Evolutionary conservation across 2,888 invertebrate species (phyloP).

Genomic region (Sarcophaga subvicina): DNA sequence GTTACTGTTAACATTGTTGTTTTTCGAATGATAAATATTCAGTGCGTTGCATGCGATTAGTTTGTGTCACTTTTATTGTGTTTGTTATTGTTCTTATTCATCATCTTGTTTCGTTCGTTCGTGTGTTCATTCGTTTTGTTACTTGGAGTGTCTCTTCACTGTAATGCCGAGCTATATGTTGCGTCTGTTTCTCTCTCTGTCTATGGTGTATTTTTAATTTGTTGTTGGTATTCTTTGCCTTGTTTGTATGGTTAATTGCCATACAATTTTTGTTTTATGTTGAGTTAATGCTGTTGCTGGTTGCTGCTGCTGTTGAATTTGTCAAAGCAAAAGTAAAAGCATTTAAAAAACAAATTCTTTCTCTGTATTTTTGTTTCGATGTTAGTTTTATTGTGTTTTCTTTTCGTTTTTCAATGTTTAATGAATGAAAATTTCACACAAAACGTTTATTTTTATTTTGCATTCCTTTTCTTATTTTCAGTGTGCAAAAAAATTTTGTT

Average conservation of each 20-base stretch:
- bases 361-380: neutral
- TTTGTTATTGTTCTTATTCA: slow-evolving; percentile 57
- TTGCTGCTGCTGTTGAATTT: slow-evolving; percentile 39
- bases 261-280: slow-evolving; percentile 43
- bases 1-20: slow-evolving; percentile 15
- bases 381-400: neutral
- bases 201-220: slow-evolving; percentile 21
- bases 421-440: slow-evolving; percentile 68
- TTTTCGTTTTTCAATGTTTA: slow-evolving; percentile 48
- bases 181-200: neutral
- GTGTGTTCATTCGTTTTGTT: slow-evolving; percentile 5
- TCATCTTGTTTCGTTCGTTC: slow-evolving; percentile 10
- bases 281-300: neutral
- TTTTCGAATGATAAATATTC: slow-evolving; percentile 63
- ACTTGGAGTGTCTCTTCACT: neutral
- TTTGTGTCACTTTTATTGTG: slow-evolving; percentile 63
- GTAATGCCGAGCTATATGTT: neutral
- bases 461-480: neutral
- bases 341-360: slow-evolving; percentile 11
- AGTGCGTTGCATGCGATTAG: slow-evolving; percentile 69
- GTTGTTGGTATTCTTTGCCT: slow-evolving; percentile 26
- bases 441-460: slow-evolving; percentile 58
- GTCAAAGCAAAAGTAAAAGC: slow-evolving; percentile 46
- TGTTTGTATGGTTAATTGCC: slow-evolving; percentile 61
- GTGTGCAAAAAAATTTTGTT: neutral